phyloP scores from a whole-genome alignment of 2,888 invertebrate genomes.

The Mythimna loreyi region DNA sequence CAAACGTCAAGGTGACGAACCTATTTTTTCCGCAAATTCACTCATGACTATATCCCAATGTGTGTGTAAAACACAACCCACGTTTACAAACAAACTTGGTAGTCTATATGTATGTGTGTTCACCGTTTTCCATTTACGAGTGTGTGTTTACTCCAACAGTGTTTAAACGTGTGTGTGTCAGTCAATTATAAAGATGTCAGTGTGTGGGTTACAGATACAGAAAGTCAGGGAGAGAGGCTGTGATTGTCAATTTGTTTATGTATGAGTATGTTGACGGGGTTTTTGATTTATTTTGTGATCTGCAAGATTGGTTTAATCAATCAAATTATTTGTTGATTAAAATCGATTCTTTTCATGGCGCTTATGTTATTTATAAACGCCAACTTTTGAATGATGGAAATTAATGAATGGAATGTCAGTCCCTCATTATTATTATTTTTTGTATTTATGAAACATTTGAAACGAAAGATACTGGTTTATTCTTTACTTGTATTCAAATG shows the following conservation, averaged over 20 bases:
- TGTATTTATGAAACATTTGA: too few species aligned
- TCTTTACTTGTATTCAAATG: too few species aligned
- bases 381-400: too few species aligned
- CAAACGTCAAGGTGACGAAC: background rate
- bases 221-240: slow-evolving; percentile 40
- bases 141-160: slow-evolving; percentile 11
- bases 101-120: slow-evolving; percentile 22
- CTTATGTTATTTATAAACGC: background rate
- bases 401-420: too few species aligned
- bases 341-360: background rate
- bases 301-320: slow-evolving; percentile 18
- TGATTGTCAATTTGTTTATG: slow-evolving; percentile 39
- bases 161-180: slow-evolving; percentile 21
- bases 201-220: slow-evolving; percentile 38
- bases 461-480: too few species aligned
- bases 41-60: background rate
- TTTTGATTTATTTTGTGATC: slow-evolving; percentile 30
- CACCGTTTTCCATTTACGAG: slow-evolving; percentile 37
- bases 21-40: background rate
- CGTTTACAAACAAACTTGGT: slow-evolving; percentile 35
- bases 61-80: slow-evolving; percentile 35
- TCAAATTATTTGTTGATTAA: slow-evolving; percentile 6
- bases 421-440: too few species aligned
- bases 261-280: slow-evolving; percentile 30
- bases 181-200: slow-evolving; percentile 35